Percentiles rank a stretch among this genome's conserved stretches.
Conservation (phyloP, 2,797 vertebrate genomes). For the Propithecus deckenii region DNA sequence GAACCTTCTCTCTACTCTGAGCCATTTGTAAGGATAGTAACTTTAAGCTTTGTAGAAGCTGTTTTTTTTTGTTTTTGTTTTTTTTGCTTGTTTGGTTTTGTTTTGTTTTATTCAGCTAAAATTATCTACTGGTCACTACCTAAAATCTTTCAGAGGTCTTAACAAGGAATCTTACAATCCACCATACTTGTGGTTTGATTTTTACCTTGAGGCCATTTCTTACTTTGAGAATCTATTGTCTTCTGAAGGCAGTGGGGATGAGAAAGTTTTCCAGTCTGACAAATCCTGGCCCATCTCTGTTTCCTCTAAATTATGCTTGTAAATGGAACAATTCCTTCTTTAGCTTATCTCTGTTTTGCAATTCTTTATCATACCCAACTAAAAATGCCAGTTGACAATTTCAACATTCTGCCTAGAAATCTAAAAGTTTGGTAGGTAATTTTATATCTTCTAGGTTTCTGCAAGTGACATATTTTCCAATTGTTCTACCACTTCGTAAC, state of each 20-base stretch:
- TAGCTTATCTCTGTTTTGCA: neutral
- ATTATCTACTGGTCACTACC: neutral
- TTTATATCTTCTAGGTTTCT: neutral
- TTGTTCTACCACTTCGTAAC: neutral
- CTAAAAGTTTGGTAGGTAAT: neutral
- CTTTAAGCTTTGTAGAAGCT: neutral
- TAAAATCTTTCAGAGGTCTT: neutral
- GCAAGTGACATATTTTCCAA: neutral
- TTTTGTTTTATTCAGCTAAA: neutral
- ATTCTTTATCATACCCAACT: neutral
- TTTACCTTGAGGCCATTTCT: neutral
- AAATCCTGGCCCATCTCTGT: neutral
- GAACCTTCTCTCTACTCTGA: neutral
- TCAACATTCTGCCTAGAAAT: neutral
- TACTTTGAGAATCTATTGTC: neutral
- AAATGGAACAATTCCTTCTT: neutral
- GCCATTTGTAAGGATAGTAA: neutral
- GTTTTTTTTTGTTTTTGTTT: neutral
- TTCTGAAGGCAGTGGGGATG: neutral
- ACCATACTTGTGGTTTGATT: neutral
- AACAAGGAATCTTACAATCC: neutral
- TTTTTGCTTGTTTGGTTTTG: neutral
- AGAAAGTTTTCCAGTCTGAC: neutral
- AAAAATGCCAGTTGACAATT: neutral
- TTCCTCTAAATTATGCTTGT: neutral